Evolutionary conservation across 2,113 vertebrate genomes (phyloP).

Genomic region (Oriolus oriolus): DNA sequence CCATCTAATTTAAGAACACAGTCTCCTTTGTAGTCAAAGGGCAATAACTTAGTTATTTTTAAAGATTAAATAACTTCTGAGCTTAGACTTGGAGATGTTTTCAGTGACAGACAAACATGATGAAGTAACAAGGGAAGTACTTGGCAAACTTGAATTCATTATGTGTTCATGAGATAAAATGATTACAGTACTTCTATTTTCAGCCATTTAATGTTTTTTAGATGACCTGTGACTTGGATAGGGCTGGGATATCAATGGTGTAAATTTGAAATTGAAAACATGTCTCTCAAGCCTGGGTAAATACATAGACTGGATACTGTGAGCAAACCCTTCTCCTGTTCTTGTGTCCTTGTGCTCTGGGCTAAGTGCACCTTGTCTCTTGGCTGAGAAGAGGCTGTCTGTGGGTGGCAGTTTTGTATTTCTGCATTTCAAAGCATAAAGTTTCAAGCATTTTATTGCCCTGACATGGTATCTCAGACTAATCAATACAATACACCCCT

Average conservation of each 20-base stretch:
- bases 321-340: neutral
- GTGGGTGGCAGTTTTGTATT: neutral
- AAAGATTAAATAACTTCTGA: neutral
- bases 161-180: neutral
- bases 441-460: neutral
- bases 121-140: neutral
- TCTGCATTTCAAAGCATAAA: conserved; percentile 1
- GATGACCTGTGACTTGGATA: neutral
- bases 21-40: neutral
- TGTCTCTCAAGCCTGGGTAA: neutral
- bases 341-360: neutral
- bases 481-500: neutral
- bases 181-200: neutral
- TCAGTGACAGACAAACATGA: neutral
- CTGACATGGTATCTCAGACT: neutral
- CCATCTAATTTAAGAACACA: neutral
- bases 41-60: neutral
- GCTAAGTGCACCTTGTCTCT: neutral
- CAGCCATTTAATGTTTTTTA: neutral
- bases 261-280: neutral
- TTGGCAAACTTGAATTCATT: neutral
- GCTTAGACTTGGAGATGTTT: neutral
- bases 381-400: neutral
- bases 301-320: neutral
- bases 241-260: neutral